A percentile compares a stretch with the other conserved stretches of the same genome.
Evolutionary conservation across 2,797 vertebrate species (phyloP).

Genomic region (Zalophus californianus): DNA sequence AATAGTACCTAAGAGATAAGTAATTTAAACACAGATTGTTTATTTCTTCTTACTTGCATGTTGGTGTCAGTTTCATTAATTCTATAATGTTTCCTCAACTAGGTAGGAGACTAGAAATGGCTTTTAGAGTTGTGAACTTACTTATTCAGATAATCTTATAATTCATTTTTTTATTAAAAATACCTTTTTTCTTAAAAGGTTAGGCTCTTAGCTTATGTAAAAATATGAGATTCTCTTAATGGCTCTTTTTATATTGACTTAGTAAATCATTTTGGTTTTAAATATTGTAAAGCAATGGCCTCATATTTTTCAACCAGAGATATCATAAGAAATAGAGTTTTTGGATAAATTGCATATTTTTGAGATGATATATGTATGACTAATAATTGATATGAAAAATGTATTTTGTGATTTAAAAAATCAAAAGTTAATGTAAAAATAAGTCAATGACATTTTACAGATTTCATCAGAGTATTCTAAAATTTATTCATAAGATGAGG

Average conservation of each 20-base stretch:
- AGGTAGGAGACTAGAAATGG: neutral
- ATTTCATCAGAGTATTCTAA: slow-evolving; percentile 5
- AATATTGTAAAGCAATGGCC: neutral
- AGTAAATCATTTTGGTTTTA: slow-evolving; percentile 46
- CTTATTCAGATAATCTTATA: neutral
- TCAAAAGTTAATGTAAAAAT: neutral
- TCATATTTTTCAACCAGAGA: neutral
- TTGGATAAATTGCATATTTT: neutral
- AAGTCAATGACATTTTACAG: neutral
- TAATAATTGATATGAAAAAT: slow-evolving; percentile 23
- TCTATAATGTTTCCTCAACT: neutral
- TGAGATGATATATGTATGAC: neutral
- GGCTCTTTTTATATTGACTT: neutral
- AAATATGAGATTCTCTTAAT: neutral
- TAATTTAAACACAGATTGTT: neutral
- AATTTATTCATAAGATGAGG: slow-evolving; percentile 13
- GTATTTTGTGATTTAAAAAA: slow-evolving; percentile 26
- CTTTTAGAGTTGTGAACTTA: neutral
- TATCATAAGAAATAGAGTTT: neutral
- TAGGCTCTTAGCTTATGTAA: neutral
- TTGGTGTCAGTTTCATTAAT: neutral
- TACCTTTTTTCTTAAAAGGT: neutral
- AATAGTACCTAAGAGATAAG: neutral
- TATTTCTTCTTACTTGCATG: neutral
- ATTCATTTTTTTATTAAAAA: slow-evolving; percentile 19